A percentile compares a stretch with the other conserved stretches of the same genome.
These are phyloP conservation scores for Neoscelio sp. DNA, from an alignment of 2,888 invertebrate species.

Conservation along the genomic window DNA sequence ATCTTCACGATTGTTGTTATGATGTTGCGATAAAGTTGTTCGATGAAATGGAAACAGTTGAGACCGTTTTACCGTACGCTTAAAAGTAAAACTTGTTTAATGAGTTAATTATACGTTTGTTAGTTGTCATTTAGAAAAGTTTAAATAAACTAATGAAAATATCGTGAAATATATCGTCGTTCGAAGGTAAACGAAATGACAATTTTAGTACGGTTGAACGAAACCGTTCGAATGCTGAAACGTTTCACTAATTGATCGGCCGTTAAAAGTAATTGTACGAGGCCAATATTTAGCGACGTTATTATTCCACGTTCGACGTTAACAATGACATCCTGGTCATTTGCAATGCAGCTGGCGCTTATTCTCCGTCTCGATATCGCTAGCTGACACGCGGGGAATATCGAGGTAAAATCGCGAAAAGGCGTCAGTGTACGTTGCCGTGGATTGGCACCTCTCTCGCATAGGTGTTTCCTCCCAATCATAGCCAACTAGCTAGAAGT, in stretches of 20 bases:
- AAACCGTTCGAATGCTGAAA: constrained; percentile 13
- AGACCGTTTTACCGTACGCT: no score
- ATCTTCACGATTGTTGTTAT: no score
- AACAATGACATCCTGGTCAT: constrained; percentile 76
- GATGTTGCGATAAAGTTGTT: no score
- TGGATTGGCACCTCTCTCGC: constrained; percentile 58
- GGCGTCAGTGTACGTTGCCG: constrained; percentile 57
- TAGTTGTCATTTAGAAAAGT: no score
- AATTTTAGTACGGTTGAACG: no score
- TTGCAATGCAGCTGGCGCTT: constrained; percentile 72
- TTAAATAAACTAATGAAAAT: no score
- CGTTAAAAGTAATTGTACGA: constrained; percentile 36
- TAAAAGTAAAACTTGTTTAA: no score
- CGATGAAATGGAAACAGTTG: no score
- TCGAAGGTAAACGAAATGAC: no score
- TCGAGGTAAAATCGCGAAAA: constrained; percentile 70
- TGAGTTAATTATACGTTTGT: no score
- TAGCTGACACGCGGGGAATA: constrained; percentile 63
- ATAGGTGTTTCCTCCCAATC: constrained; percentile 58
- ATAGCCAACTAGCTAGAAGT: constrained; percentile 54
- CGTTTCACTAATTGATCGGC: constrained; percentile 40
- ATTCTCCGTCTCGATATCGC: constrained; percentile 66
- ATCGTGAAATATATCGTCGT: no score
- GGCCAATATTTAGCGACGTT: constrained; percentile 38
- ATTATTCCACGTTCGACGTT: constrained; percentile 64